Percentiles rank a stretch among this genome's conserved stretches.
phyloP scores from a whole-genome alignment of 2,113 vertebrate genomes.

The Catharus fuscescens region DNA sequence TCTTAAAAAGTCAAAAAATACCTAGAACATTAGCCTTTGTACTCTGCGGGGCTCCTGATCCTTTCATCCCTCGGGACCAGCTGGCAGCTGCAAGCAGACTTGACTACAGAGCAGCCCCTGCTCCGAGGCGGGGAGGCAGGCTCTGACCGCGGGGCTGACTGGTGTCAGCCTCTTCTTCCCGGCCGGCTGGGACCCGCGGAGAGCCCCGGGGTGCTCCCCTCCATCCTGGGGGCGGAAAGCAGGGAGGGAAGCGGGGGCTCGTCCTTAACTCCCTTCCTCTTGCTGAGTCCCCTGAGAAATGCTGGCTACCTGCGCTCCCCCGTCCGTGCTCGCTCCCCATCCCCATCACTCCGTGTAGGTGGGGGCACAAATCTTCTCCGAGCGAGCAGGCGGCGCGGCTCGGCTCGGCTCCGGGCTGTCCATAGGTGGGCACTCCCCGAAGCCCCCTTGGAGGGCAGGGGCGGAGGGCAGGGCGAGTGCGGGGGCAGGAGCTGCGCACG shows the following conservation, averaged over 20 bases:
- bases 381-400: neutral
- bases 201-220: neutral
- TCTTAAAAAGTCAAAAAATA: neutral
- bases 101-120: neutral
- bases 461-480: neutral
- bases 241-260: neutral
- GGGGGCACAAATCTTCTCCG: neutral
- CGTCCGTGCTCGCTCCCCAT: too few species aligned
- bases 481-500: neutral
- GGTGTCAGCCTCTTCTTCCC: neutral
- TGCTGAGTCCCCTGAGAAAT: neutral
- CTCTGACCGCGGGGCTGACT: neutral
- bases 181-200: too few species aligned
- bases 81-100: neutral
- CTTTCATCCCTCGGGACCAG: neutral
- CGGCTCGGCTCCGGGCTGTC: neutral
- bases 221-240: too few species aligned
- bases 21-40: neutral
- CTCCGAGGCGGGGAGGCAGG: neutral
- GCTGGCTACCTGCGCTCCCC: neutral
- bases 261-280: neutral
- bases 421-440: fast-evolving
- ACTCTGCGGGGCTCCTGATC: neutral
- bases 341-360: neutral
- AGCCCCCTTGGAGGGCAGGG: neutral